Percentiles rank a stretch among this genome's conserved stretches.
Conservation (phyloP, 2,797 vertebrate genomes). For the Heteromormyrus szaboi region DNA sequence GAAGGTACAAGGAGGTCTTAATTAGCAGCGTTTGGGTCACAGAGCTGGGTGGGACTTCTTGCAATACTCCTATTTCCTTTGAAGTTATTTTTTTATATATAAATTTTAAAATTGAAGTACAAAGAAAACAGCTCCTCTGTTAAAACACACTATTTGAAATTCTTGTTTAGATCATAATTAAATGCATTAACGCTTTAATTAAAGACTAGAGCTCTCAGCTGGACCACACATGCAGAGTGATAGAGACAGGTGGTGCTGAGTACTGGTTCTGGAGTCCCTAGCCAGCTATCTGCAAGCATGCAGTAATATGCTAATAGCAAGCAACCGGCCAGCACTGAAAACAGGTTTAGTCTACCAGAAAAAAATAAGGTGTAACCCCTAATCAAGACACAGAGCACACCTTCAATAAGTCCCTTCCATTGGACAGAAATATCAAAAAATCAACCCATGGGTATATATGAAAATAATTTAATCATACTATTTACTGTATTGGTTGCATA, state of each 20-base stretch:
- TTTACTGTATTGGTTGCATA: not conserved
- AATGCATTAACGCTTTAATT: conserved; percentile 11
- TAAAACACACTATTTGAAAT: not conserved
- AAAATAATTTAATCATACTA: not conserved
- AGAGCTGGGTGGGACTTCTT: not conserved
- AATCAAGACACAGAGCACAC: not conserved
- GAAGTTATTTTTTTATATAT: not conserved
- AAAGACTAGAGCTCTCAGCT: conserved; percentile 1
- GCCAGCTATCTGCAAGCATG: not conserved
- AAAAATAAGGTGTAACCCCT: not conserved
- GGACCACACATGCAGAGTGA: not conserved
- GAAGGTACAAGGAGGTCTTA: not conserved
- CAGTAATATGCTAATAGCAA: not conserved
- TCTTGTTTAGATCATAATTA: conserved; percentile 17
- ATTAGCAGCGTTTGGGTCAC: not conserved
- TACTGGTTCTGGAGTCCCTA: not conserved
- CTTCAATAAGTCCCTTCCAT: not conserved
- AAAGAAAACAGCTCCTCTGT: not conserved
- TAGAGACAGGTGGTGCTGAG: not conserved
- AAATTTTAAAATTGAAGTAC: not conserved
- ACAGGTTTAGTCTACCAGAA: not conserved
- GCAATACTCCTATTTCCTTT: not conserved
- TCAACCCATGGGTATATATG: not conserved
- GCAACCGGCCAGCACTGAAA: not conserved
- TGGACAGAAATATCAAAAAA: not conserved